Base-by-base conservation (phyloP, 37 sponge, comb jelly and placozoan genomes). In the Chondrilla cf. caribensis region DNA sequence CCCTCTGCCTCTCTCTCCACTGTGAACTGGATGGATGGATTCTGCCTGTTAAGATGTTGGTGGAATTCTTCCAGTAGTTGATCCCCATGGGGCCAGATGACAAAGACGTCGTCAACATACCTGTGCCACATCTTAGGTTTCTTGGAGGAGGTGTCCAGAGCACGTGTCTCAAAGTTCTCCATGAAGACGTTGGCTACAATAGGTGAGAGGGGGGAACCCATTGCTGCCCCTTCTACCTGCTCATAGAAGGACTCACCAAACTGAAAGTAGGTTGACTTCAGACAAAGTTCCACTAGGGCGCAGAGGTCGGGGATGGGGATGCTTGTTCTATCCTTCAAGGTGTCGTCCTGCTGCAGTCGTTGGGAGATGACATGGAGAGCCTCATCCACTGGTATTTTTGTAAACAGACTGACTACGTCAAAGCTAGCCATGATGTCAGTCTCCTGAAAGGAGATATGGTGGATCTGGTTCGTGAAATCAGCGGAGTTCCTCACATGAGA, bases 291-390 rank as follows among this genome's bases (percentile, higher is more conserved):
- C 26, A 54, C 58, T 9, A 81, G 68, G 54, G 66, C 7, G 51
- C 68, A 62, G 44, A 81, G 37, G 67, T 42, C 51, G 3, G 66
- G 43, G 67, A 29, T 41, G 18, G 82, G 66, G 82, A 81, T 62
- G 4, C 40, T 35, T 2, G 66, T 81, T 29, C 79, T 2, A 3
- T 79, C 79, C 37, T 54, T 28, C 17, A 79, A 21, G n/a, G 58
- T 32, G 3, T 79, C 37, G 32, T 68, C 70, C 37, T 68, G 33
- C 37, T 36, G 70, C 33, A 79, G 79, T 1, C 22, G 79, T 2
- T 31, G 2, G 36, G 59, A 24, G 33, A 79, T 55, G 79, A 33
- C 79, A n/a, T 54, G 6, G 59, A 79, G 79, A 9, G 79, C 79
- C 22, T 26, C 79, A 32, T 58, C 59, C 3, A 79, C 59, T 58